A percentile compares a stretch with the other conserved stretches of the same genome.
Evolutionary conservation across 2,797 vertebrate genomes (phyloP).

Genomic region (Acipenser transmontanus): DNA sequence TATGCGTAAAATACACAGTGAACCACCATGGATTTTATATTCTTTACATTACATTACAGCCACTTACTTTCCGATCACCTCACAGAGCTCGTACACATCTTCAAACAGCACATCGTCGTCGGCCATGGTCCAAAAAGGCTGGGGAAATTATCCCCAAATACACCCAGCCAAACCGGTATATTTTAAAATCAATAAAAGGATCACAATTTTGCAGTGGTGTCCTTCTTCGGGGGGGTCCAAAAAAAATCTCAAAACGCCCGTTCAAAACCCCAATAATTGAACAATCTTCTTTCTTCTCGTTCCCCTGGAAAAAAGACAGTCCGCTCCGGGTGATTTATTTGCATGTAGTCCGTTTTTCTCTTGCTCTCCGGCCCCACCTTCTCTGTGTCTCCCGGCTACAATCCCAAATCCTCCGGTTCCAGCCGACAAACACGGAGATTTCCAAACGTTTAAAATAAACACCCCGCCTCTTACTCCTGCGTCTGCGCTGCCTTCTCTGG

Average conservation of each 20-base stretch:
- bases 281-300: slow-evolving; percentile 12
- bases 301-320: slow-evolving; percentile 2
- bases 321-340: slow-evolving; percentile 22
- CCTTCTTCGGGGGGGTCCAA: background rate
- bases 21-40: slow-evolving; percentile 19
- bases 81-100: slow-evolving; percentile 97
- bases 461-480: slow-evolving; percentile 21
- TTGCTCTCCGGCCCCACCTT: slow-evolving; percentile 57
- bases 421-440: slow-evolving; percentile 25
- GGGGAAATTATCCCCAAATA: slow-evolving; percentile 52
- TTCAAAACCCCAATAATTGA: slow-evolving; percentile 31
- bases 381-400: slow-evolving; percentile 32
- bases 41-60: too few relatives aligned
- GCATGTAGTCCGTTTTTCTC: slow-evolving; percentile 40
- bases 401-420: slow-evolving; percentile 30
- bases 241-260: slow-evolving; percentile 30
- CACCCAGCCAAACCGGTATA: slow-evolving; percentile 37
- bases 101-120: slow-evolving; percentile 98
- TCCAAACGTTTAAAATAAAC: slow-evolving; percentile 31
- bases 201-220: slow-evolving; percentile 23
- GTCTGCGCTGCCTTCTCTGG: slow-evolving; percentile 12
- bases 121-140: slow-evolving; percentile 82
- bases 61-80: slow-evolving; percentile 98
- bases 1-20: too few relatives aligned
- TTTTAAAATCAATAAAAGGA: slow-evolving; percentile 25